Evolutionary conservation across 2,888 invertebrate species (phyloP), one percentile per base, ranked within the genome.

Genomic region (Thumatha senex): DNA sequence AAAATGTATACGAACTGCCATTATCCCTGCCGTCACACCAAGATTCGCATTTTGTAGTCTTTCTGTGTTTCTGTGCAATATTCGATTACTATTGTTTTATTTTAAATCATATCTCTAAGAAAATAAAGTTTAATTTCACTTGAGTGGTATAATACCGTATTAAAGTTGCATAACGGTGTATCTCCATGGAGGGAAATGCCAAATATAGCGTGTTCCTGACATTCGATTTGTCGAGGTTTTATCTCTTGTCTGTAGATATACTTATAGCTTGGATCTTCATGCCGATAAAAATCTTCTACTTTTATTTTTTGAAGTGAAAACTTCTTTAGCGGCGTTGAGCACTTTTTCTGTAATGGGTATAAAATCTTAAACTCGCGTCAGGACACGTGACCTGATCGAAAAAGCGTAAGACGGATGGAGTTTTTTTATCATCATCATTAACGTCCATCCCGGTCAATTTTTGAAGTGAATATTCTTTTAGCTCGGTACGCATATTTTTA

Each of bases 181-280:
- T 64, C 55, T 67, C 70, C 67, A 47, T 71, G 70, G 70, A 63
- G 54, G 62, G 60, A 62, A 50, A 58, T 76, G 31, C 67, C 84
- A 72, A 75, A 82, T 82, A 84, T 75, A 86, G 86, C 58, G 70
- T 66, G 78, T 71, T 78, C 80, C 79, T 84, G 85, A 84, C 80
- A 75, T 72, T 75, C 81, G 82, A 87, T 88, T 86, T 85, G 87
- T 86, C 82, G 81, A 81, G 81, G 69, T 80, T 82, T 83, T 84
- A 82, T 85, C 80, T 76, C 61, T n/a, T 59, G 51, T 51, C 48
- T 45, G 58, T 52, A 42, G 5, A 11, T 8, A 10, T 18, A 18
- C 24, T 31, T 51, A 56, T 46, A 44, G 31, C 41, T 48, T 40
- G 45, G 51, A 63, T 63, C 57, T 48, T 57, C 46, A 46, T 46